Evolutionary conservation across 2,113 vertebrate species (phyloP).

Genomic region (Agelaius phoeniceus): DNA sequence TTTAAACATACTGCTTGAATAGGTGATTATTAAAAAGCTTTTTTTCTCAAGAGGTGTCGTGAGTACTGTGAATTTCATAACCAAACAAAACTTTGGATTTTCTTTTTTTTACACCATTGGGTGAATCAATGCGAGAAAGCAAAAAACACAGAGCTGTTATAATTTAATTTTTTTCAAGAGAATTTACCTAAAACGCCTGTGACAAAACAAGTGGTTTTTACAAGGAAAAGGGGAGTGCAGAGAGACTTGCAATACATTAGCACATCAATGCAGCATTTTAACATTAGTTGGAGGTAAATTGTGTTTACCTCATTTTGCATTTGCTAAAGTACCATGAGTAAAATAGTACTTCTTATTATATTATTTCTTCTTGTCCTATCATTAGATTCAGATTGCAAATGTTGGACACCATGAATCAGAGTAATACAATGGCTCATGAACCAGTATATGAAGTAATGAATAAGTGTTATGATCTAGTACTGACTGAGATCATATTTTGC

Average conservation of each 20-base stretch:
- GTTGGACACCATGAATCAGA: neutral
- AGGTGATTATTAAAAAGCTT: neutral
- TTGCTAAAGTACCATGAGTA: neutral
- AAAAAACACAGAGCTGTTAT: neutral
- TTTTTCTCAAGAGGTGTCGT: neutral
- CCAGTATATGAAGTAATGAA: neutral
- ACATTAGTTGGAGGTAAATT: neutral
- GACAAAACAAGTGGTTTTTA: neutral
- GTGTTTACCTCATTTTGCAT: neutral
- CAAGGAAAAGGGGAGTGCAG: neutral
- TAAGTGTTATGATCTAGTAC: neutral
- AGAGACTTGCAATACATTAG: neutral
- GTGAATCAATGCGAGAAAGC: neutral
- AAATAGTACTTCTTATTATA: neutral
- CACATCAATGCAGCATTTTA: neutral
- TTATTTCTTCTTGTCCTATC: neutral
- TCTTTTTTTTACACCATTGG: neutral
- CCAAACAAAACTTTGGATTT: neutral
- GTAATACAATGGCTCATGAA: neutral
- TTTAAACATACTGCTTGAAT: conserved; percentile 1
- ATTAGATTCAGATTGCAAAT: neutral
- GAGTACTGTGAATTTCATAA: neutral
- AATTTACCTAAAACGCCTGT: neutral
- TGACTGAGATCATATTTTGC: neutral
- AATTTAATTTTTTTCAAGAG: neutral